phyloP scores from a whole-genome alignment of 2,113 vertebrate genomes.

The Todiramphus saurophagus region DNA sequence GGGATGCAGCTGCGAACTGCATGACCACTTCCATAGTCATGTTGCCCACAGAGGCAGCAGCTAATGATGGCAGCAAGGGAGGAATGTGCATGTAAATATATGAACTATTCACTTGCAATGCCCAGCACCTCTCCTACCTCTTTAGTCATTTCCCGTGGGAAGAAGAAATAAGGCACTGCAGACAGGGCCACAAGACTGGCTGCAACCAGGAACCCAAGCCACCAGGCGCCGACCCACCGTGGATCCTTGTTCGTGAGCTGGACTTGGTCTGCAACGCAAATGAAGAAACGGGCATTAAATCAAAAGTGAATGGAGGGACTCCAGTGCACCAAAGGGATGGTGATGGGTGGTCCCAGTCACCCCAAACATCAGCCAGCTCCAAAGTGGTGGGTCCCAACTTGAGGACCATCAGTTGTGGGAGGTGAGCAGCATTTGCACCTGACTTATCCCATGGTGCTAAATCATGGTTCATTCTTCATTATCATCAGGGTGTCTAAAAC shows the following conservation, averaged over 20 bases:
- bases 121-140: conserved; percentile 70
- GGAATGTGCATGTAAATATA: rapidly evolving
- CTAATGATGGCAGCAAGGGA: background rate
- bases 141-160: conserved; percentile 83
- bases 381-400: background rate
- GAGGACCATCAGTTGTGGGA: background rate
- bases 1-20: background rate
- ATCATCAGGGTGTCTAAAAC: background rate
- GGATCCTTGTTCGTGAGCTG: conserved; percentile 77
- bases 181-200: conserved; percentile 80
- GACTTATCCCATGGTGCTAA: background rate
- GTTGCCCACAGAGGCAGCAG: background rate
- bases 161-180: conserved; percentile 90
- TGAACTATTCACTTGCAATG: rapidly evolving
- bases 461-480: rapidly evolving
- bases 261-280: conserved; percentile 75
- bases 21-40: rapidly evolving
- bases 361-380: background rate
- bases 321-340: background rate
- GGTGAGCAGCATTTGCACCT: background rate
- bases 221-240: conserved; percentile 96
- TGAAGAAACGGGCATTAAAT: background rate
- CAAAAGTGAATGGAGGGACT: rapidly evolving
- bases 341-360: background rate
- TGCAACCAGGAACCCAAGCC: conserved; percentile 91